A percentile compares a stretch with the other conserved stretches of the same genome.
Conservation (phyloP, 2,888 invertebrate species). For the Agonopterix subpropinquella region DNA sequence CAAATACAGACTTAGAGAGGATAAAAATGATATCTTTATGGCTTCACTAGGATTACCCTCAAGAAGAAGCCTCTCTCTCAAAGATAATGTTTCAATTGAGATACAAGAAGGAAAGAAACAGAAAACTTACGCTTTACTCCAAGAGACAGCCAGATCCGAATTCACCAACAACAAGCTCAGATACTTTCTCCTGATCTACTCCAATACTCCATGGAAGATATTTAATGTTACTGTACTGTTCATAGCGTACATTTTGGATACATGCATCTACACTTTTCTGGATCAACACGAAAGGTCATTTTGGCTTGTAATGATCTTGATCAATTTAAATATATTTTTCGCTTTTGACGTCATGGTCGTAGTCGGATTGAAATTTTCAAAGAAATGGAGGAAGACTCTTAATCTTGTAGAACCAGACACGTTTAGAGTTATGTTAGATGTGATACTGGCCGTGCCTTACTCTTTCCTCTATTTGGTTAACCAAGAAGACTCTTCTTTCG, state of each 20-base stretch:
- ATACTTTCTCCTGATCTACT: constrained; percentile 50
- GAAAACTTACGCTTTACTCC: constrained; percentile 57
- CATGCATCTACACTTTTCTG: constrained; percentile 56
- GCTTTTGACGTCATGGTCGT: constrained; percentile 48
- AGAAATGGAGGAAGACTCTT: constrained; percentile 61
- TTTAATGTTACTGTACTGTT: constrained; percentile 49
- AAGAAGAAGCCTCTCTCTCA: too few relatives aligned
- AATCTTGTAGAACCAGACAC: constrained; percentile 62
- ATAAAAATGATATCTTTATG: constrained; percentile 28
- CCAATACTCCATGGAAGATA: constrained; percentile 52
- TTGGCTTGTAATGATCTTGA: constrained; percentile 39
- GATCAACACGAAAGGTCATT: constrained; percentile 32
- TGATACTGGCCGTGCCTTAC: constrained; percentile 52
- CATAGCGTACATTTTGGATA: constrained; percentile 50
- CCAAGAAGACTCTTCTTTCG: constrained; percentile 23
- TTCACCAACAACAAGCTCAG: constrained; percentile 49
- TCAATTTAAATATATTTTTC: constrained; percentile 50
- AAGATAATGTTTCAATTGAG: constrained; percentile 20
- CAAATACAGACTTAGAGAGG: constrained; percentile 38
- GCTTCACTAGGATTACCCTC: constrained; percentile 3
- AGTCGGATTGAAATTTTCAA: constrained; percentile 55
- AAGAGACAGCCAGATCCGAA: constrained; percentile 46
- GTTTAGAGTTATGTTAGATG: constrained; percentile 42
- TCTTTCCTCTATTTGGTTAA: constrained; percentile 47
- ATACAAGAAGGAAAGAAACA: constrained; percentile 33